Evolutionary conservation across 2,888 invertebrate genomes (phyloP), one percentile per base, ranked within the genome.

Genomic region (Phengaris arion): DNA sequence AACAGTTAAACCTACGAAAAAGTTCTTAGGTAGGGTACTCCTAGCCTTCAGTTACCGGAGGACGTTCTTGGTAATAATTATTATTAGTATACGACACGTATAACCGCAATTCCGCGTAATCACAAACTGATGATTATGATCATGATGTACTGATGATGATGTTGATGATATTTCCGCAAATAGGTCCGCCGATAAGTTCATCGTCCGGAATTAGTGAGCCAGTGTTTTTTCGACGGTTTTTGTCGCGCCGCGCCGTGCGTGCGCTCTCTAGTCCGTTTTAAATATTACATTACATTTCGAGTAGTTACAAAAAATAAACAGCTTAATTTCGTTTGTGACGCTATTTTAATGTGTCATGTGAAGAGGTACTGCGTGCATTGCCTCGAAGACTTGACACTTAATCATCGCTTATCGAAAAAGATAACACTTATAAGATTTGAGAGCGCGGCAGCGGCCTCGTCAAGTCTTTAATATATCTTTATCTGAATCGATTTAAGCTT

Each of bases 221-320:
- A 81, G 78, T 79, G 82, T 81, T 85, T 88, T 90, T 89, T 91
- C 88, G 87, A 84, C 81, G 81, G 82, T 89, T 91, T 91, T 91
- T 90, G 88, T 87, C 83, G 84, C 81, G 78, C 82, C 81, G 85
- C 91, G 84, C 81, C 78, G 82, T 81, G 85, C 91, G 92, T 90
- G 88, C 90, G 84, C 90, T 83, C 88, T 78, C 75, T 59, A 68
- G 57, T 35, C 75, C 74, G 69, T 74, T 54, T 75, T 68, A 73
- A 69, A 59, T 48, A 72, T 74, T 74, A 74, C 75, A 77, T 59
- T 48, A 64, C 48, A 59, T 64, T 13, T 64, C 6, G 59, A 64
- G 4, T 64, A 12, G 64, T 3, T 52, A 52, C 13, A 64, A 35
- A 64, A 64, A 64, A 64, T 13, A 45, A 13, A 64, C 64, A 64